phyloP scores from a whole-genome alignment of 2,797 vertebrate genomes.

The Leptodactylus fallax region DNA sequence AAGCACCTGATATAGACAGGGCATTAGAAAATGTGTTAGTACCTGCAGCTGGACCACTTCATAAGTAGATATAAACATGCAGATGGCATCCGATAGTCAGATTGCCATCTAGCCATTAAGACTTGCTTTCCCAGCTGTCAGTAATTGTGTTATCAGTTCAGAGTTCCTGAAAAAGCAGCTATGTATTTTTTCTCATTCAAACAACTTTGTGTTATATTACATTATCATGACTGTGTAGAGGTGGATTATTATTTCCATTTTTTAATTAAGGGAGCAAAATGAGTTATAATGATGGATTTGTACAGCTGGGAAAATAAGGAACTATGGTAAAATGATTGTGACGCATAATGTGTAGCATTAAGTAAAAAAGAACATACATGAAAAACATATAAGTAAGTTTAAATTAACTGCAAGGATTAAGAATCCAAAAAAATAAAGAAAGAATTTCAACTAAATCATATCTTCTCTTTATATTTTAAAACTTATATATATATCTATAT shows the following conservation, averaged over 20 bases:
- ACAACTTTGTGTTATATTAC: not conserved
- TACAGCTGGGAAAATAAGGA: not conserved
- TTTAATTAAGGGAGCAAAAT: conserved; percentile 36
- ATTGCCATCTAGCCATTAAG: conserved; percentile 63
- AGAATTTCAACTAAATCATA: not conserved
- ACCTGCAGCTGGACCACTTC: conserved; percentile 57
- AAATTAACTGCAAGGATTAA: not conserved
- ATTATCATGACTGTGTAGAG: not conserved
- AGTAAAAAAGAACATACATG: not conserved
- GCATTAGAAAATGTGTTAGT: conserved; percentile 54
- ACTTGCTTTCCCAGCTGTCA: conserved; percentile 63
- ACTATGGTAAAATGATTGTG: not conserved
- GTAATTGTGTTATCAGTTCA: conserved; percentile 54
- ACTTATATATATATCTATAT: too few relatives aligned
- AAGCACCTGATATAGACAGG: conserved; percentile 57
- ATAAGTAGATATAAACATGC: conserved; percentile 66
- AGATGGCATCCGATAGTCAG: conserved; percentile 60
- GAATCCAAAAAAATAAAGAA: not conserved
- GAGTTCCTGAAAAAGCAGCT: conserved; percentile 19
- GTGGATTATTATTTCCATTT: not conserved
- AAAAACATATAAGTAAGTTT: not conserved
- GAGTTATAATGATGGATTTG: not conserved
- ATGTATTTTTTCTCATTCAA: conserved; percentile 15
- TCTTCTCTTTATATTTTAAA: too few relatives aligned
- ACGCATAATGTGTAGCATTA: conserved; percentile 32